These are phyloP conservation scores for Alloplasta piceator DNA, from an alignment of 2,888 invertebrate genomes.

Conservation along the genomic window DNA sequence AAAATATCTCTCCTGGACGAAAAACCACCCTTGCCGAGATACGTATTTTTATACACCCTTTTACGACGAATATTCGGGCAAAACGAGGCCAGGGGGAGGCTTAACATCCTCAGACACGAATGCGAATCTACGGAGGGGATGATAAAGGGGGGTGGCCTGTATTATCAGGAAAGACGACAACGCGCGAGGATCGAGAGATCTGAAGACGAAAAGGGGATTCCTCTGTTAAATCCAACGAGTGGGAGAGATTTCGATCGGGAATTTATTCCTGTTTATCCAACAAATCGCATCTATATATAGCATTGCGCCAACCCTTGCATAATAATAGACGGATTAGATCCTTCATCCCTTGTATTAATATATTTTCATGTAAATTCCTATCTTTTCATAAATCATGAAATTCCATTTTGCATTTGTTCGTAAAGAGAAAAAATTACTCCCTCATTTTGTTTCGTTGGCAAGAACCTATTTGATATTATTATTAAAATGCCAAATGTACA, in stretches of 20 bases:
- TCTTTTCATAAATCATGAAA: background rate
- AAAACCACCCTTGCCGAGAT: background rate
- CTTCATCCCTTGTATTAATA: constrained; percentile 7
- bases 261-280: constrained; percentile 49
- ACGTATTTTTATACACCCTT: background rate
- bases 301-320: constrained; percentile 22
- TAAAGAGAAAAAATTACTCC: background rate
- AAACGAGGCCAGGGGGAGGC: background rate
- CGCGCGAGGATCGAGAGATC: constrained; percentile 25
- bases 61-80: constrained; percentile 12
- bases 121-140: constrained; percentile 47
- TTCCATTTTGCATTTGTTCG: background rate
- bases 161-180: constrained; percentile 46
- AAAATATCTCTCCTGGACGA: background rate
- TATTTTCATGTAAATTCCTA: background rate
- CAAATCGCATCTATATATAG: constrained; percentile 37
- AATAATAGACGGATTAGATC: constrained; percentile 40
- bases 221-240: constrained; percentile 2
- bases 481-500: too few relatives aligned
- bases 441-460: too few relatives aligned
- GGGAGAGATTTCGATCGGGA: constrained; percentile 11
- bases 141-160: background rate
- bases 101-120: constrained; percentile 52
- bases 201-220: constrained; percentile 20
- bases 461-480: too few relatives aligned